Evolutionary conservation across 1,140 invertebrate genomes (phyloP).

Genomic region (Whitmania pigra): DNA sequence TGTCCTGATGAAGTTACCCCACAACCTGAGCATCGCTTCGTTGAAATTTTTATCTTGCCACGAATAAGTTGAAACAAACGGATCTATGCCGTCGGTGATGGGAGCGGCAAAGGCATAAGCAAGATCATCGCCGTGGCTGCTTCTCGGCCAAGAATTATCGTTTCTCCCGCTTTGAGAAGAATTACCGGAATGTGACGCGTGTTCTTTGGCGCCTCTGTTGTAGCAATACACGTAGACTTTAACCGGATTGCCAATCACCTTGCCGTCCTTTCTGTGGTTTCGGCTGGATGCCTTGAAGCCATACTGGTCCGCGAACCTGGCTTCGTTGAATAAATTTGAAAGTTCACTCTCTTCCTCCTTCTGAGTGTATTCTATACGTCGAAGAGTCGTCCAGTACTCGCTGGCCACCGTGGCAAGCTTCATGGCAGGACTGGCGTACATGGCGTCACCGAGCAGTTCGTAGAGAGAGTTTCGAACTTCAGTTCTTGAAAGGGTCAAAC

Average conservation of each 20-base stretch:
- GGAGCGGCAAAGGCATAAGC: constrained; percentile 84
- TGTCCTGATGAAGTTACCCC: constrained; percentile 92
- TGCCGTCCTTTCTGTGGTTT: too few relatives aligned
- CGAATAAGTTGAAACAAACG: constrained; percentile 16
- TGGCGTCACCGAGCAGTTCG: constrained; percentile 75
- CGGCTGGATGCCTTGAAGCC: too few relatives aligned
- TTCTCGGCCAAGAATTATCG: too few relatives aligned
- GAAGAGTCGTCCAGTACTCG: constrained; percentile 30
- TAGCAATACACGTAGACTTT: constrained; percentile 11
- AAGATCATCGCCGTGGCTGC: constrained; percentile 69
- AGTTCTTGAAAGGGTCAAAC: constrained; percentile 33
- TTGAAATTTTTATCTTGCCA: constrained; percentile 70
- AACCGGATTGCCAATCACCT: not conserved
- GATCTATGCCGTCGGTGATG: constrained; percentile 50
- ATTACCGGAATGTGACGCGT: too few relatives aligned
- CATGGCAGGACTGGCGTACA: constrained; percentile 76
- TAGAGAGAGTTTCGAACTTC: constrained; percentile 79
- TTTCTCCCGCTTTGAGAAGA: too few relatives aligned
- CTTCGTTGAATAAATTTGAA: too few relatives aligned
- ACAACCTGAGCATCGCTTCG: constrained; percentile 81
- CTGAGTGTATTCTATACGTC: too few relatives aligned
- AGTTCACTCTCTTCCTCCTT: not conserved
- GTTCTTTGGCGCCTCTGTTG: not conserved
- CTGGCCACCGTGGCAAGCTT: constrained; percentile 55
- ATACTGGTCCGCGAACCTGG: too few relatives aligned